Percentiles rank a stretch among this genome's conserved stretches.
Conservation (phyloP, 2,113 vertebrate species). For the Trichomycterus rosablanca region DNA sequence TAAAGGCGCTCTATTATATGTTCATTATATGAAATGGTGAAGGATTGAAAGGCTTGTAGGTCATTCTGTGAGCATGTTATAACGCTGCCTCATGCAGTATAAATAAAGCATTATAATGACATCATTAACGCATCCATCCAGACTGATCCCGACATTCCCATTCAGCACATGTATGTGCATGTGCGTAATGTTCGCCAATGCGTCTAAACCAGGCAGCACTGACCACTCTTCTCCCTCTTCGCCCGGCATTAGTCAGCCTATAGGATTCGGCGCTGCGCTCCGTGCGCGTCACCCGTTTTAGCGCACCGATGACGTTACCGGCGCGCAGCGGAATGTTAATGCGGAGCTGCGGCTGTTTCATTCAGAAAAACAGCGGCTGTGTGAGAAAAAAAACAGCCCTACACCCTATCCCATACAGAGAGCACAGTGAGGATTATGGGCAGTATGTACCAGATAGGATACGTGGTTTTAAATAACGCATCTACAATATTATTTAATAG, state of each 20-base stretch:
- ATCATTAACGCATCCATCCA: too few species aligned
- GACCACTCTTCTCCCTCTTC: background rate
- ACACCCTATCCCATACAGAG: background rate
- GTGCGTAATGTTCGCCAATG: constrained; percentile 40
- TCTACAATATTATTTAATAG: too few species aligned
- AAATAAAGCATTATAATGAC: too few species aligned
- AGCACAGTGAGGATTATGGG: too few species aligned
- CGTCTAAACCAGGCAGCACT: constrained; percentile 47
- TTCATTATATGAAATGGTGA: too few species aligned
- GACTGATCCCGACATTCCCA: too few species aligned
- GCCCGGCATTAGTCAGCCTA: background rate
- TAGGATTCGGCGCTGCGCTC: background rate
- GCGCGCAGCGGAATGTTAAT: constrained; percentile 45
- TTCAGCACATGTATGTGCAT: background rate
- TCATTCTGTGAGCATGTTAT: too few species aligned
- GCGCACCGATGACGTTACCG: constrained; percentile 40
- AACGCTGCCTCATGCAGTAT: too few species aligned
- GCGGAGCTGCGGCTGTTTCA: constrained; percentile 61
- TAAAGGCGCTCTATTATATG: too few species aligned
- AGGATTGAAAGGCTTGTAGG: too few species aligned
- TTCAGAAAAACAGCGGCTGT: constrained; percentile 60
- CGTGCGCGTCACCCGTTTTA: constrained; percentile 43
- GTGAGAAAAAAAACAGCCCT: background rate
- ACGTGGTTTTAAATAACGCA: too few species aligned
- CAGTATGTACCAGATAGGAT: too few species aligned